phyloP scores from a whole-genome alignment of 2,797 vertebrate species.

The Rhodeus uyekii region DNA sequence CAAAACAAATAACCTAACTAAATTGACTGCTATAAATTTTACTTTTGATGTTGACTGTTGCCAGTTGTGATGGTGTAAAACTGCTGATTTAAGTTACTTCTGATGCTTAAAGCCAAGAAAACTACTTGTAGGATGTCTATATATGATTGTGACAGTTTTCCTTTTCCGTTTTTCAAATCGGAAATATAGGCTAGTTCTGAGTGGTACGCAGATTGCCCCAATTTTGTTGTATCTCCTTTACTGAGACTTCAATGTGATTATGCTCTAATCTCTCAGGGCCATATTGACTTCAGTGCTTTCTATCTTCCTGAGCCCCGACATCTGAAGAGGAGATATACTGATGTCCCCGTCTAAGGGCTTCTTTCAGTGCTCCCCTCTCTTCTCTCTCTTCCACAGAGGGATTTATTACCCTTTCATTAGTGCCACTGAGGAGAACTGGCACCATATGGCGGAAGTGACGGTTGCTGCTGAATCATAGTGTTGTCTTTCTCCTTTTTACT shows the following conservation, averaged over 20 bases:
- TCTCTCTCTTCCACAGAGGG: slow-evolving; percentile 38
- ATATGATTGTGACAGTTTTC: not conserved
- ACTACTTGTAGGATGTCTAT: not conserved
- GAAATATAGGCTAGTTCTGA: not conserved
- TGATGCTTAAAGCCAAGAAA: not conserved
- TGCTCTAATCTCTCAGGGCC: slow-evolving; percentile 24
- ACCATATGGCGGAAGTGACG: slow-evolving; percentile 76
- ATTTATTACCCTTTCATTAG: slow-evolving; percentile 42
- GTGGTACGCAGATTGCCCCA: not conserved
- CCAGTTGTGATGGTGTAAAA: not conserved
- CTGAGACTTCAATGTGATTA: slow-evolving; percentile 28
- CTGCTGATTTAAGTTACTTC: not conserved
- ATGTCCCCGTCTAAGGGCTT: not conserved
- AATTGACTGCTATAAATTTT: not conserved
- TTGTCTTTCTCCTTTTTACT: slow-evolving; percentile 61
- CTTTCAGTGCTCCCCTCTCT: slow-evolving; percentile 12
- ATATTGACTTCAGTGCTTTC: slow-evolving; percentile 30
- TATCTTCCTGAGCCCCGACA: not conserved
- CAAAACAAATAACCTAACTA: not conserved
- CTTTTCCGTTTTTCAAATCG: not conserved
- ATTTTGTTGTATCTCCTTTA: not conserved
- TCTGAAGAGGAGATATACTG: slow-evolving; percentile 23
- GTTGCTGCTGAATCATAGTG: slow-evolving; percentile 76
- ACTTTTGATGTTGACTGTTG: too few relatives aligned
- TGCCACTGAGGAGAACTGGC: slow-evolving; percentile 68